Evolutionary conservation across 2,797 vertebrate genomes (phyloP).

Genomic region (Podarcis siculus): DNA sequence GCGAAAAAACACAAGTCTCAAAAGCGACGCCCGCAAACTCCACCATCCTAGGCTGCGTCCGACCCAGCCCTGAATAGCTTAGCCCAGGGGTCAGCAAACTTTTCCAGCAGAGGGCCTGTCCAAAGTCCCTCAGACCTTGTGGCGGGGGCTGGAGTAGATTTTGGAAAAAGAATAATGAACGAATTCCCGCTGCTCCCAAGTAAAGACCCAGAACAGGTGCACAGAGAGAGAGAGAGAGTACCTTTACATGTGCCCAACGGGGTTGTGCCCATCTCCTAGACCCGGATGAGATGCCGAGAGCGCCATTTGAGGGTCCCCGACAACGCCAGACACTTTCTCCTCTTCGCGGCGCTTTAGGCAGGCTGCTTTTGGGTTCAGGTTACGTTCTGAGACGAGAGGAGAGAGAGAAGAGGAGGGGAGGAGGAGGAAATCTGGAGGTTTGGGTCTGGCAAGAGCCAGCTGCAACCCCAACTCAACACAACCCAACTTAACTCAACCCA

Average conservation of each 20-base stretch:
- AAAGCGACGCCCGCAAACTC: no score
- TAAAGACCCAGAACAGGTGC: not conserved
- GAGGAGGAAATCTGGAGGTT: constrained; percentile 41
- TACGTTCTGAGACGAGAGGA: constrained; percentile 85
- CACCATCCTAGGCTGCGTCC: no score
- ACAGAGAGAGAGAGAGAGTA: rapidly evolving
- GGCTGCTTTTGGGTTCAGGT: constrained; percentile 98
- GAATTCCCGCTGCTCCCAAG: no score
- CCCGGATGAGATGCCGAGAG: constrained; percentile 91
- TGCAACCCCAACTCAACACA: not conserved
- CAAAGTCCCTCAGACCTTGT: no score
- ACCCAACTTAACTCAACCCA: not conserved
- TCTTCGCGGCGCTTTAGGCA: constrained; percentile 98
- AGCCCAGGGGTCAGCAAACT: no score
- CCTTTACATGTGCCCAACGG: constrained; percentile 93
- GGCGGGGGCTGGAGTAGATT: no score
- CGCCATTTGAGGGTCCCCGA: constrained; percentile 93
- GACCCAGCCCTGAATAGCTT: no score
- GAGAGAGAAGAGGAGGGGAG: constrained; percentile 22
- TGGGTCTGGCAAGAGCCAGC: not conserved
- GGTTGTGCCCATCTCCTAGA: constrained; percentile 94
- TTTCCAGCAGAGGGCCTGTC: no score
- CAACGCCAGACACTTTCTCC: constrained; percentile 96
- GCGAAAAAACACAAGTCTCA: no score
- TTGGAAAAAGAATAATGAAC: no score